Evolutionary conservation across 2,888 invertebrate species (phyloP).

Genomic region (Lepidochrysops patricia): DNA sequence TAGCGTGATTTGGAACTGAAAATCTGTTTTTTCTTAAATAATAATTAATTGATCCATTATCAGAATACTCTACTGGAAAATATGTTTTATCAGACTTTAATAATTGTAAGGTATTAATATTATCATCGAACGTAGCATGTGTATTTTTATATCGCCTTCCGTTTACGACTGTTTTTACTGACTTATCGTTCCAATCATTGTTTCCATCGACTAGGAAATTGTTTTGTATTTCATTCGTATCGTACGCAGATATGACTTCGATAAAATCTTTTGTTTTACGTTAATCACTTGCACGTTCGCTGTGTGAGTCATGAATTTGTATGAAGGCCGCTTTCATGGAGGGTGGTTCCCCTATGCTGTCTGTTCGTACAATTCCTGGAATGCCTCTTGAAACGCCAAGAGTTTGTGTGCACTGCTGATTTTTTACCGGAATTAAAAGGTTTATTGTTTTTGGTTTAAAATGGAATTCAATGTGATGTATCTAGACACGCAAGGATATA

Average conservation of each 20-base stretch:
- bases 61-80: no score
- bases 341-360: conserved; percentile 6
- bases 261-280: conserved; percentile 5
- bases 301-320: not conserved
- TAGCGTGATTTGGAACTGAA: no score
- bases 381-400: not conserved
- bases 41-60: no score
- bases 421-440: conserved; percentile 1
- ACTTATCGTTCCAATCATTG: not conserved
- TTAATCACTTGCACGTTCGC: not conserved
- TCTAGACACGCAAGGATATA: no score
- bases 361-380: not conserved
- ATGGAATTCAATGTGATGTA: no score
- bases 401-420: not conserved
- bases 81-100: not conserved
- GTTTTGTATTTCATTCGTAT: conserved; percentile 3
- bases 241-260: not conserved
- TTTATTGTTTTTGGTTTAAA: not conserved
- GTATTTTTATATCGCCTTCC: not conserved
- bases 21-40: no score
- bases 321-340: not conserved
- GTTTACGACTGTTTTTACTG: not conserved
- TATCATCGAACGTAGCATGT: not conserved
- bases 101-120: no score
- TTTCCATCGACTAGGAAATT: conserved; percentile 2